These are phyloP conservation scores for Drosophila pseudotalamancana DNA, from an alignment of 2,888 invertebrate species.

Conservation along the genomic window DNA sequence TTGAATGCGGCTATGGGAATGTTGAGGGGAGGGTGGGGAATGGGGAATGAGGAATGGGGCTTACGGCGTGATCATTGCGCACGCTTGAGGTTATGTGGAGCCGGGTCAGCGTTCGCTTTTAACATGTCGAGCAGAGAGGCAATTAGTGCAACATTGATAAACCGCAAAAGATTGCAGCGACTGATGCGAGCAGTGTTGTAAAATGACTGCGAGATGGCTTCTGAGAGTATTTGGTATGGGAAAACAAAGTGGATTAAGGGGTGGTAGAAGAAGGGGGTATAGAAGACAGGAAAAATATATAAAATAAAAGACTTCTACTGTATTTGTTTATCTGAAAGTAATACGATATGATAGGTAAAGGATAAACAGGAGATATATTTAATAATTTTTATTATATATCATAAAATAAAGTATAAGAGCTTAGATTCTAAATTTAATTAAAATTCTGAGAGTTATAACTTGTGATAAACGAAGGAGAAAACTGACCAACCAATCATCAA, in stretches of 20 bases:
- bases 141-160: constrained; percentile 60
- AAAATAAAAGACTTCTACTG: too few species aligned
- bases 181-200: neutral
- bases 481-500: too few species aligned
- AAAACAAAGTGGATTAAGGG: neutral
- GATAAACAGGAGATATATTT: too few species aligned
- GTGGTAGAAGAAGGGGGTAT: neutral
- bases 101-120: constrained; percentile 30
- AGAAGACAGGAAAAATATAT: too few species aligned
- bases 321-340: too few species aligned
- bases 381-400: too few species aligned
- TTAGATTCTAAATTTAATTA: too few species aligned
- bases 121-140: constrained; percentile 50
- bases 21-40: neutral
- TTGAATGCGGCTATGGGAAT: too few species aligned
- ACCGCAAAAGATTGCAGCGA: constrained; percentile 19
- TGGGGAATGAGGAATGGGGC: neutral
- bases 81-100: constrained; percentile 39
- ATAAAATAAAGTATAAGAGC: too few species aligned
- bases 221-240: neutral
- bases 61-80: constrained; percentile 49
- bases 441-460: too few species aligned
- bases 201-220: neutral
- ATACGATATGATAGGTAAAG: too few species aligned
- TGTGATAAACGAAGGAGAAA: too few species aligned